Base-by-base conservation (phyloP, 2,797 vertebrate species). In the Tragelaphus eurycerus region DNA sequence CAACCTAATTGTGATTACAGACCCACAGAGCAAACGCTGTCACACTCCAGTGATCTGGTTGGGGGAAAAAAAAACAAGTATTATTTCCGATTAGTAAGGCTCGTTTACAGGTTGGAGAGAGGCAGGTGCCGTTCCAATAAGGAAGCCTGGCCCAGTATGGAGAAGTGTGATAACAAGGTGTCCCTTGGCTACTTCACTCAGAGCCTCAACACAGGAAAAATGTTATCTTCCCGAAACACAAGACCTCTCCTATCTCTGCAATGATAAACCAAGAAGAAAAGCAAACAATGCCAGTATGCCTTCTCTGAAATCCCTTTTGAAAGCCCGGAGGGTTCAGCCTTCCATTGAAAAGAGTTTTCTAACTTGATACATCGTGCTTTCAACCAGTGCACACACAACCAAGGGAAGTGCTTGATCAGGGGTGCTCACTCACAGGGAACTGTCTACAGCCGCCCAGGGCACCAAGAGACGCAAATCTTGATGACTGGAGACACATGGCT, bases 201-300 rank as follows among this genome's bases (percentile, higher is more conserved):
- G 86, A 94, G 93, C 89, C 95, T 95, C 92, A 86, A 79, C 96
- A 95, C 23, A 27, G 86, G 90, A 54, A 90, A 88, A 84, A 2
- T 0, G 31, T 98, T 98, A 98, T 98, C 98, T 48, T 93, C 54
- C 38, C 2, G 2, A 94, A 98, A 98, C 98, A 99, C 97, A 98
- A 38, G 95, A 97, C 90, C 95, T 10, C 29, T 90, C 0, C 97
- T 43, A 86, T 54, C 97, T 97, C 76, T 92, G 96, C 74, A 98
- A 98, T 96, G 74, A 97, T 78, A 97, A 92, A 92, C 86, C 82
- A 55, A 96, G 96, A 94, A 98, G 81, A 93, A 97, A 96, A 96
- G 96, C 85, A 86, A 96, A 98, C 96, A 98, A 98, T 96, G 94
- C 88, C 94, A 82, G 54, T 15, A 14, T 29, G 86, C 76, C 27